These are phyloP conservation scores for Halichondria panicea DNA, from an alignment of 37 sponge, comb jelly and placozoan species.

Conservation along the genomic window DNA sequence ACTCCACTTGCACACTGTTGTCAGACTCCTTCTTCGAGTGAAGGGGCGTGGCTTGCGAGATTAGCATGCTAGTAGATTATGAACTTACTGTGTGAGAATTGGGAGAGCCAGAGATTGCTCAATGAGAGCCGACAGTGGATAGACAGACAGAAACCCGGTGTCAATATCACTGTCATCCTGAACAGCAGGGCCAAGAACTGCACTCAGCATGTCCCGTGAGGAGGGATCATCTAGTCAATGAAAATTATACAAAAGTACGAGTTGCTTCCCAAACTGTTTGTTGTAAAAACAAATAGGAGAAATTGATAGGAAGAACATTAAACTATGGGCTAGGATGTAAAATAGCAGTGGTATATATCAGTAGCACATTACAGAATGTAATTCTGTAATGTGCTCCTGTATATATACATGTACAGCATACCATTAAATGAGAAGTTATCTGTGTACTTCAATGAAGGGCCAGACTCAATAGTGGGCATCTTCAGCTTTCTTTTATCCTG, in stretches of 20 bases:
- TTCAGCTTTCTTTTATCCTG: background rate
- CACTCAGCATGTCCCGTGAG: slow-evolving; percentile 1
- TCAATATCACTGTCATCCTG: background rate
- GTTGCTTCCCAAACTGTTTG: background rate
- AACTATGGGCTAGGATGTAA: too few species aligned
- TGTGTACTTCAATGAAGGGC: background rate
- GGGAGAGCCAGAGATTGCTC: slow-evolving; percentile 43
- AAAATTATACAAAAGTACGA: background rate
- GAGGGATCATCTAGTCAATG: slow-evolving; percentile 8
- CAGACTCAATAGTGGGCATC: background rate
- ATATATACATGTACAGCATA: background rate
- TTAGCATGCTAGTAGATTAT: background rate
- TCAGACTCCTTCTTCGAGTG: background rate
- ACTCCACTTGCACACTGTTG: too few species aligned
- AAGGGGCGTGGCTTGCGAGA: background rate
- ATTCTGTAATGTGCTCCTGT: background rate
- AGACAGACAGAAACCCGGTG: slow-evolving; percentile 9
- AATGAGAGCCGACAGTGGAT: slow-evolving; percentile 45
- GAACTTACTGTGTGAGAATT: slow-evolving; percentile 63
- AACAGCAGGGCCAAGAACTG: background rate
- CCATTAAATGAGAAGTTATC: background rate
- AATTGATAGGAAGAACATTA: too few species aligned
- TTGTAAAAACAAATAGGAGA: too few species aligned
- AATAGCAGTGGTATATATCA: too few species aligned
- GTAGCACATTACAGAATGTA: too few species aligned